A percentile compares a stretch with the other conserved stretches of the same genome.
phyloP scores from a whole-genome alignment of 2,113 vertebrate genomes.

The Marcusenius ussheri region DNA sequence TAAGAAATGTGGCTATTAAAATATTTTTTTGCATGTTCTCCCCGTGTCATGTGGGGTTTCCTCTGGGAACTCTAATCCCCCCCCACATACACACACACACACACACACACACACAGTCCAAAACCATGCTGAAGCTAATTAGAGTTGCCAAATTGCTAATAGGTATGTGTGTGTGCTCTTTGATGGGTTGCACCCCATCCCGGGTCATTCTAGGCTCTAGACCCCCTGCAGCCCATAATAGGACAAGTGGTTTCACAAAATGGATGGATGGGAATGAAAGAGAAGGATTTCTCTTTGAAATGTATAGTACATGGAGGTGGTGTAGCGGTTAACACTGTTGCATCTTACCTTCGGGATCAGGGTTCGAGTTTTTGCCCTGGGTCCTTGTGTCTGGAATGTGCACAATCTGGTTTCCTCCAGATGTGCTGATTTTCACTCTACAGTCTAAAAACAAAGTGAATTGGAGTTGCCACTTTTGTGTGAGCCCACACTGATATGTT shows the following conservation, averaged over 20 bases:
- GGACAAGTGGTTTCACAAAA: not conserved
- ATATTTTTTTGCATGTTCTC: not conserved
- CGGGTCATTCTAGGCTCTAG: not conserved
- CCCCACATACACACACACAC: no score
- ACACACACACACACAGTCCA: not conserved
- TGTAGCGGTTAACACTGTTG: no score
- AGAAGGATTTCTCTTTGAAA: no score
- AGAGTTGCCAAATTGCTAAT: not conserved
- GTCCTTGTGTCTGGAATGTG: no score
- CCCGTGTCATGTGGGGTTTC: not conserved
- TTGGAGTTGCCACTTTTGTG: not conserved
- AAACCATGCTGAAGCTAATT: not conserved
- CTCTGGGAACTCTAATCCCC: not conserved
- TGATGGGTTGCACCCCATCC: not conserved
- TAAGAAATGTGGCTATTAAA: not conserved
- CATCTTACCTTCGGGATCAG: no score
- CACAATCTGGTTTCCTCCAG: no score
- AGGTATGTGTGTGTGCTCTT: not conserved
- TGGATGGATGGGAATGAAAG: no score
- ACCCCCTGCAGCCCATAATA: not conserved
- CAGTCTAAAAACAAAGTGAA: not conserved
- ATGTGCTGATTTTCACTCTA: not conserved
- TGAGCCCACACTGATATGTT: not conserved
- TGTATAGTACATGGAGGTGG: no score
- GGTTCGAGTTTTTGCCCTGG: no score